Evolutionary conservation across 2,113 vertebrate genomes (phyloP).

Genomic region (Laticauda laticaudata): DNA sequence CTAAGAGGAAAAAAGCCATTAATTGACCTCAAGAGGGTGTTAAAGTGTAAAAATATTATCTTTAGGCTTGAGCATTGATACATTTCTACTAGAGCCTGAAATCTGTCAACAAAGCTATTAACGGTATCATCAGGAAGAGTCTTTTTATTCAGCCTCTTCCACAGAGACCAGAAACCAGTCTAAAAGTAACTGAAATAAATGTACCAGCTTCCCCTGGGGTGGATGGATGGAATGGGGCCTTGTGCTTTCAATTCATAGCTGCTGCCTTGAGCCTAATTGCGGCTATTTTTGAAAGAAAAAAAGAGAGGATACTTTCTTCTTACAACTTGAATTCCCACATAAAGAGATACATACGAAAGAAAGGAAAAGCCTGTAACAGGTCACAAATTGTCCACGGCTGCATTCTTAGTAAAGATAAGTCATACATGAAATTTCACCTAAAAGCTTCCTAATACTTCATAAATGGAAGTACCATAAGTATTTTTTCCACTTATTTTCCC

Average conservation of each 20-base stretch:
- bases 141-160: slow-evolving; percentile 37
- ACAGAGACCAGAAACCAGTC: slow-evolving; percentile 24
- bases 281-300: background rate
- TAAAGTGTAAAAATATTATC: slow-evolving; percentile 43
- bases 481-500: slow-evolving; percentile 6
- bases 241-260: background rate
- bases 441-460: background rate
- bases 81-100: slow-evolving; percentile 38
- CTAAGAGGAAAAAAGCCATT: slow-evolving; percentile 40
- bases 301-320: background rate
- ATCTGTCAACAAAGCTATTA: slow-evolving; percentile 39
- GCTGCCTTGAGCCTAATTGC: background rate
- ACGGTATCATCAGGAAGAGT: slow-evolving; percentile 36
- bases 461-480: background rate
- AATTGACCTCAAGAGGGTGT: slow-evolving; percentile 37
- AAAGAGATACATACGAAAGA: rapidly evolving
- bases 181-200: slow-evolving; percentile 1
- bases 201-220: background rate
- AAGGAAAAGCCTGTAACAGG: background rate
- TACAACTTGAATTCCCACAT: slow-evolving; percentile 2
- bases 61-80: slow-evolving; percentile 43
- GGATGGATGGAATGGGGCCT: background rate
- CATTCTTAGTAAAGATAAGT: slow-evolving; percentile 26
- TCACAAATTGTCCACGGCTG: background rate
- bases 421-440: slow-evolving; percentile 18